Conservation (phyloP, 2,797 vertebrate genomes). For the Poeciliopsis presidionis region DNA sequence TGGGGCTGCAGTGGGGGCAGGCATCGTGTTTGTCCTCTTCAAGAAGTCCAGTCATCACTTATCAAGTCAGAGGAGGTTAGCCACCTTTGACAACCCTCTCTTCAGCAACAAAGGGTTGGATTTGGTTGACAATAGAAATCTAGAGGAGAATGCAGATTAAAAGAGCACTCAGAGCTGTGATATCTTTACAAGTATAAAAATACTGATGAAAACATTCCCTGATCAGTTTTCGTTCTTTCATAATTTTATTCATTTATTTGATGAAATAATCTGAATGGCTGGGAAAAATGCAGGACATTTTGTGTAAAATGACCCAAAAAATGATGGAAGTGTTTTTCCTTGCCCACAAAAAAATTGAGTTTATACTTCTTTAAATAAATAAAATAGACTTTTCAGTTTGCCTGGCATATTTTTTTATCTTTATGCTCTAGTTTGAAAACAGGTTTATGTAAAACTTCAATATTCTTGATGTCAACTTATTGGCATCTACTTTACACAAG, state of each 20-base stretch:
- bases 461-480: not conserved
- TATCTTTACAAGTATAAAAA: not conserved
- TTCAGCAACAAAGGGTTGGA: constrained; percentile 25
- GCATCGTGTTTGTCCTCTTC: not conserved
- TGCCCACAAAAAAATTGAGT: not conserved
- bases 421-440: not conserved
- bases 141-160: constrained; percentile 30
- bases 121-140: constrained; percentile 16
- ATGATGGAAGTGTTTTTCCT: not conserved
- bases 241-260: not conserved
- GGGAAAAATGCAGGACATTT: not conserved
- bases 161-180: constrained; percentile 7
- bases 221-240: not conserved
- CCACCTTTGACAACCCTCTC: constrained; percentile 51
- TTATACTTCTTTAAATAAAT: not conserved
- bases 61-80: not conserved
- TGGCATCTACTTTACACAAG: not conserved
- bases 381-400: not conserved
- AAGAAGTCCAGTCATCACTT: constrained; percentile 42
- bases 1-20: not conserved
- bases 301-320: not conserved
- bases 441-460: not conserved
- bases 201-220: not conserved
- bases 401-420: not conserved
- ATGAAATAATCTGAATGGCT: not conserved